Evolutionary conservation across 2,888 invertebrate species (phyloP), one percentile per base, ranked within the genome.

Genomic region (Lingula anatina): DNA sequence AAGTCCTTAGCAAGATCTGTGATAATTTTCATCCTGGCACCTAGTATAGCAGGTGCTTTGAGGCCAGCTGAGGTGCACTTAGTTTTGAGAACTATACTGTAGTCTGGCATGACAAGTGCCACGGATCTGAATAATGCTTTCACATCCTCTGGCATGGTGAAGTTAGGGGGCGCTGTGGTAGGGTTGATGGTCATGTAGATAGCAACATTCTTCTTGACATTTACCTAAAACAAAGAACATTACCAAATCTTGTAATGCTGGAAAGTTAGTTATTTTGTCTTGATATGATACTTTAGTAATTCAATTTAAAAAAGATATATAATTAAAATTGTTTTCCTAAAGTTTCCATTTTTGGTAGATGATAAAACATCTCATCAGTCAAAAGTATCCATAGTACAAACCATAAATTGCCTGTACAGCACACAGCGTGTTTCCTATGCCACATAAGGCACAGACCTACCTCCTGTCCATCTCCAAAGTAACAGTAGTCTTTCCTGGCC

Each of bases 21-120:
- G 23, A 76, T 57, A 23, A 71, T 63, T 45, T 69, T 70, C 15
- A 76, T 61, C 46, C 75, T 56, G 18, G 61, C 56, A 1, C 69
- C 71, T 12, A 76, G 63, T 4, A 75, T 62, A 12, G 54, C 48
- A 2, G 75, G 69, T n/a, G 68, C 65, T 44, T 70, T 66, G 60
- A 76, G 66, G 18, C 75, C 75, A 50, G 67, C 55, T 15, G 68
- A 58, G 3, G 71, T 63, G 57, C 73, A 74, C 51, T 73, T 75
- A 48, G 70, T 66, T 49, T 68, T 68, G 48, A 76, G 64, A 25
- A 76, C 62, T 47, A 68, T 60, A 4, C 60, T 59, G 15, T 62
- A 45, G 53, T 75, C 75, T 2, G 76, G 76, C 51, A 66, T 67
- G 42, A 70, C 54, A 12, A 76, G 55, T 4, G 70, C 56, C 26